These are phyloP conservation scores for Columba livia DNA, from an alignment of 2,113 vertebrate genomes.

Conservation along the genomic window DNA sequence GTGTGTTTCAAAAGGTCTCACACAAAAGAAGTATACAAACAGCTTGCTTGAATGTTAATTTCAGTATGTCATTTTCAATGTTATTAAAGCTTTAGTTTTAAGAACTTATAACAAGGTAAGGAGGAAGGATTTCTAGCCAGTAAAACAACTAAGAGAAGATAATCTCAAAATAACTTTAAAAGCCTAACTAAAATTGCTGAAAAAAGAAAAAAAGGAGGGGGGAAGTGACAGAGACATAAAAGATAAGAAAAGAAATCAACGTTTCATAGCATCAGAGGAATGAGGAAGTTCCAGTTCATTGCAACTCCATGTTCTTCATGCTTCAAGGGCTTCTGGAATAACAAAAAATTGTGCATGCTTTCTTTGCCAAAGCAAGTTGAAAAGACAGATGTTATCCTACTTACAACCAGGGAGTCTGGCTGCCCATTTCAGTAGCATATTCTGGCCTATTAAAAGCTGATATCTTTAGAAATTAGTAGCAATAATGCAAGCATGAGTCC, in stretches of 20 bases:
- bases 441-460: not conserved
- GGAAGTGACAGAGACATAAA: not conserved
- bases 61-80: not conserved
- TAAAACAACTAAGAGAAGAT: not conserved
- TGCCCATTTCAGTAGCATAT: not conserved
- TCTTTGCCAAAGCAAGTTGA: constrained; percentile 16
- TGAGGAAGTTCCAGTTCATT: constrained; percentile 19
- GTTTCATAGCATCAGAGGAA: constrained; percentile 9
- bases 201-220: rapidly evolving
- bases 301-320: constrained; percentile 47
- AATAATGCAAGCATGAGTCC: not conserved
- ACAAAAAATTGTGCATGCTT: constrained; percentile 30
- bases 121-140: not conserved
- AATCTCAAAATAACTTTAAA: not conserved
- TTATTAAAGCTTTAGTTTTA: not conserved
- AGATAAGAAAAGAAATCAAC: not conserved
- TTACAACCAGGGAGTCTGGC: constrained; percentile 1
- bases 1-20: not conserved
- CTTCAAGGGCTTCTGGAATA: constrained; percentile 57
- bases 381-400: constrained; percentile 62
- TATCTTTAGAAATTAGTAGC: not conserved
- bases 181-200: not conserved
- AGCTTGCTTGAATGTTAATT: not conserved
- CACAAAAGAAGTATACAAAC: not conserved
- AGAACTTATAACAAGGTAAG: not conserved